A percentile compares a stretch with the other conserved stretches of the same genome.
These are phyloP conservation scores for Stylophora pistillata DNA, from an alignment of 64 coral and sea anemone species.

Conservation along the genomic window DNA sequence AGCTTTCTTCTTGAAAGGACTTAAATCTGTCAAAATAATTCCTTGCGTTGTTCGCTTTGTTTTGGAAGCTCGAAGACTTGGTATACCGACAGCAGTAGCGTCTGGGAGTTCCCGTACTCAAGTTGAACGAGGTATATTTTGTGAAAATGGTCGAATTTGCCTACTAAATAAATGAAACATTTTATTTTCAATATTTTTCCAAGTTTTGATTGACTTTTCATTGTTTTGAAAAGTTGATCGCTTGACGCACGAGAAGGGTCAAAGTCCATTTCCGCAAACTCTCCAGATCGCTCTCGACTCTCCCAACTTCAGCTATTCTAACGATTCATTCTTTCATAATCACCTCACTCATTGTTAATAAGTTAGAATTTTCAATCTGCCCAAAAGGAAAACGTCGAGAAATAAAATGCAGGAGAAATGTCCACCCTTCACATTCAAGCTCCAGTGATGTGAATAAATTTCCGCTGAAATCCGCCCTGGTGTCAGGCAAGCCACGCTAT, in stretches of 20 bases:
- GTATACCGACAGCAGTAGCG: conserved; percentile 77
- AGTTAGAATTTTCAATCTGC: no score
- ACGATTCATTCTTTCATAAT: no score
- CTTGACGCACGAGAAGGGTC: not conserved
- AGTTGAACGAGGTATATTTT: conserved; percentile 75
- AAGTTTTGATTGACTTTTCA: no score
- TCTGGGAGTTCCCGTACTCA: conserved; percentile 74
- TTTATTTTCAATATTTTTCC: not conserved
- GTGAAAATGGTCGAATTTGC: not conserved
- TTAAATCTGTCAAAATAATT: conserved; percentile 60
- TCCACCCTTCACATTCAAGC: no score
- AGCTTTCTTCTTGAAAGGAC: conserved; percentile 67
- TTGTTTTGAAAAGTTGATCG: not conserved
- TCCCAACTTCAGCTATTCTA: no score
- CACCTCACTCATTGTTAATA: no score
- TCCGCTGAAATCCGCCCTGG: no score
- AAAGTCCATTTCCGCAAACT: conserved; percentile 1
- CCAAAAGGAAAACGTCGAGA: no score
- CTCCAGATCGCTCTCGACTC: no score
- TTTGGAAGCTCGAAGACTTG: conserved; percentile 66
- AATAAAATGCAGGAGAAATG: no score
- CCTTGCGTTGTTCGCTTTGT: conserved; percentile 77
- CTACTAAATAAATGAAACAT: not conserved
- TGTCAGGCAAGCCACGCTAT: no score
- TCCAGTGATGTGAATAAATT: no score